These are phyloP conservation scores for Channallabes apus DNA, from an alignment of 2,797 vertebrate genomes.

Conservation along the genomic window DNA sequence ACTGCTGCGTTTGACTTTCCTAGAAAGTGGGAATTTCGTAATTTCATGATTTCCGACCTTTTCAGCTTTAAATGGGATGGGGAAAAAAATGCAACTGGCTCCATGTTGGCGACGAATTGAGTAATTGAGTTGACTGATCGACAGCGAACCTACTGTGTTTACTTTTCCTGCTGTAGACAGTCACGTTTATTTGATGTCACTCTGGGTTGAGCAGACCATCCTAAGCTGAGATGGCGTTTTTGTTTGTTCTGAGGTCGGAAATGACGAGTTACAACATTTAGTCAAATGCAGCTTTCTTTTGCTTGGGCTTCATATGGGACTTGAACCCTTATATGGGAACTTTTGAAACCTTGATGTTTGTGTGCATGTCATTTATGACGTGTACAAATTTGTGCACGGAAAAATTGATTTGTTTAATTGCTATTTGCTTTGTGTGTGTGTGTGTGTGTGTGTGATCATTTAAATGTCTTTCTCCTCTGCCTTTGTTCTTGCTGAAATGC, in stretches of 20 bases:
- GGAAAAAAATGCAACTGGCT: background rate
- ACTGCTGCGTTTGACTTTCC: constrained; percentile 16
- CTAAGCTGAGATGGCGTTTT: background rate
- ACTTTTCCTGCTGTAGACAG: background rate
- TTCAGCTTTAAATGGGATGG: background rate
- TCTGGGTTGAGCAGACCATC: background rate
- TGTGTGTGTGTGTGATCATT: background rate
- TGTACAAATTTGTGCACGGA: background rate
- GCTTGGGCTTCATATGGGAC: background rate
- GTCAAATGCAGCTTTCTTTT: constrained; percentile 4
- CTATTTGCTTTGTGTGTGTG: background rate
- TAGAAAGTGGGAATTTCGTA: background rate
- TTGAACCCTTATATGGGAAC: background rate
- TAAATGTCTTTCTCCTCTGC: background rate
- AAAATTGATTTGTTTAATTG: background rate
- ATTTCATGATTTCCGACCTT: background rate
- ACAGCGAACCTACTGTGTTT: background rate
- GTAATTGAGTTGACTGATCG: background rate
- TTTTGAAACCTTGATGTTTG: background rate
- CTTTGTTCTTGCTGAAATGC: background rate
- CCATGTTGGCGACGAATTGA: background rate
- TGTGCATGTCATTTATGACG: background rate
- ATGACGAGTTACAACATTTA: background rate
- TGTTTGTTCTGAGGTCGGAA: background rate
- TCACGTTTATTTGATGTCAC: background rate